Evolutionary conservation across 2,888 invertebrate genomes (phyloP).

Genomic region (Neoitamus cyanurus): DNA sequence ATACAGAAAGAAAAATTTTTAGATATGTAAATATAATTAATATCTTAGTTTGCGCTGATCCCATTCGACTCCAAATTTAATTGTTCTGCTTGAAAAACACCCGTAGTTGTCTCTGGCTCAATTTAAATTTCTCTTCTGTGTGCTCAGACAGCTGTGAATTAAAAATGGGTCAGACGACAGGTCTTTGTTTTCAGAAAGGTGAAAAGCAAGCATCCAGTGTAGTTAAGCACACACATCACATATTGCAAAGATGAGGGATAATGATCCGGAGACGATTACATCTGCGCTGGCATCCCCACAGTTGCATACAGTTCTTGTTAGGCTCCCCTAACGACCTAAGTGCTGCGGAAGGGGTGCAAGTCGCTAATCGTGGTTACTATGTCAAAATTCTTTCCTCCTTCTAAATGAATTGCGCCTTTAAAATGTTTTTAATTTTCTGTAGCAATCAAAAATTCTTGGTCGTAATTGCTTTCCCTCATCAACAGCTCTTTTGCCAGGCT

Average conservation of each 20-base stretch:
- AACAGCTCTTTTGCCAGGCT: neutral
- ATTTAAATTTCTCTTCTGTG: neutral
- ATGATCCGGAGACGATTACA: constrained; percentile 17
- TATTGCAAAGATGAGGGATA: constrained; percentile 10
- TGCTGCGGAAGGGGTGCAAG: neutral
- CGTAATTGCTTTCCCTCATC: constrained; percentile 13
- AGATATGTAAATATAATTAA: neutral
- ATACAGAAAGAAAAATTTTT: neutral
- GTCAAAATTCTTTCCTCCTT: neutral
- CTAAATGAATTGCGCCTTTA: neutral
- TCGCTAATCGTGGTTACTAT: neutral
- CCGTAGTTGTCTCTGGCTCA: neutral
- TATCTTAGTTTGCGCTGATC: neutral
- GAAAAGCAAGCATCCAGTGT: constrained; percentile 8
- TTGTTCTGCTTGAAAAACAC: neutral
- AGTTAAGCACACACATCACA: neutral
- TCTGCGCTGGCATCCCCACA: neutral
- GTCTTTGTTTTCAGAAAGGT: neutral
- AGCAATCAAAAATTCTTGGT: constrained; percentile 25
- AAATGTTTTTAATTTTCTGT: constrained; percentile 12
- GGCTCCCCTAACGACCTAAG: neutral
- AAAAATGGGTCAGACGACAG: neutral
- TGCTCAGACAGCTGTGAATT: neutral
- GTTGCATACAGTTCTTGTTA: neutral
- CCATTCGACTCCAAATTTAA: neutral